Conservation (phyloP, 2,888 invertebrate genomes). For the Lagria hirta region DNA sequence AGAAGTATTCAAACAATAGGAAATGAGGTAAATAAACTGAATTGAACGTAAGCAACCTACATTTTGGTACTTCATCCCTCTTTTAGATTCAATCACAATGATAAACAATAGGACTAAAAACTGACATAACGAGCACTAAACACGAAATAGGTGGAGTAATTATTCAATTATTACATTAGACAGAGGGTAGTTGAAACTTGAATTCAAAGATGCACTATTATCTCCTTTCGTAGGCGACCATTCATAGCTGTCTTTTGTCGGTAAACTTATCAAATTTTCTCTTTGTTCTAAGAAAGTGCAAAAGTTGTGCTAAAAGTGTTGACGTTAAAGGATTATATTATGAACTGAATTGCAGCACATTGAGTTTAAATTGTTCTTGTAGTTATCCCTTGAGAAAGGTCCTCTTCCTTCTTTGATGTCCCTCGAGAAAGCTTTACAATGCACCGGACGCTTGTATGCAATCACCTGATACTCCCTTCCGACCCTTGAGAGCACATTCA, state of each 20-base stretch:
- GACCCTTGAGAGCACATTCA: slow-evolving; percentile 11
- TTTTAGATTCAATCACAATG: slow-evolving; percentile 27
- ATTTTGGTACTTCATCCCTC: slow-evolving; percentile 16
- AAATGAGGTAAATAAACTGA: slow-evolving; percentile 35
- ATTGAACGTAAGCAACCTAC: slow-evolving; percentile 25
- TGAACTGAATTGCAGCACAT: slow-evolving; percentile 8
- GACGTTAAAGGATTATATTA: slow-evolving; percentile 4
- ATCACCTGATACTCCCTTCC: slow-evolving; percentile 19
- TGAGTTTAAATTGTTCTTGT: slow-evolving; percentile 14
- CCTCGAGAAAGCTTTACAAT: slow-evolving; percentile 13
- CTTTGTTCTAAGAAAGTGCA: slow-evolving; percentile 17
- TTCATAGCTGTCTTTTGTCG: slow-evolving; percentile 17
- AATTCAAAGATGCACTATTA: slow-evolving; percentile 19
- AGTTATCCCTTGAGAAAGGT: background rate
- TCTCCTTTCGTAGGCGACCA: slow-evolving; percentile 15
- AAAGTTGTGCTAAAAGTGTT: slow-evolving; percentile 8
- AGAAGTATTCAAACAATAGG: slow-evolving; percentile 36
- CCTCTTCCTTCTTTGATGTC: slow-evolving; percentile 8
- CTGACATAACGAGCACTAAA: slow-evolving; percentile 33
- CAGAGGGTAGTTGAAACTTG: slow-evolving; percentile 15
- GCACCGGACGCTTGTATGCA: slow-evolving; percentile 24
- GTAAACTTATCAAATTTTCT: slow-evolving; percentile 16
- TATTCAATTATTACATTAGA: slow-evolving; percentile 48
- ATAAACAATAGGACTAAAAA: slow-evolving; percentile 39
- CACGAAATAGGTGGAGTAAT: slow-evolving; percentile 52